Percentiles rank a stretch among this genome's conserved stretches.
Evolutionary conservation across 2,888 invertebrate genomes (phyloP).

Genomic region (Biston stratarius): DNA sequence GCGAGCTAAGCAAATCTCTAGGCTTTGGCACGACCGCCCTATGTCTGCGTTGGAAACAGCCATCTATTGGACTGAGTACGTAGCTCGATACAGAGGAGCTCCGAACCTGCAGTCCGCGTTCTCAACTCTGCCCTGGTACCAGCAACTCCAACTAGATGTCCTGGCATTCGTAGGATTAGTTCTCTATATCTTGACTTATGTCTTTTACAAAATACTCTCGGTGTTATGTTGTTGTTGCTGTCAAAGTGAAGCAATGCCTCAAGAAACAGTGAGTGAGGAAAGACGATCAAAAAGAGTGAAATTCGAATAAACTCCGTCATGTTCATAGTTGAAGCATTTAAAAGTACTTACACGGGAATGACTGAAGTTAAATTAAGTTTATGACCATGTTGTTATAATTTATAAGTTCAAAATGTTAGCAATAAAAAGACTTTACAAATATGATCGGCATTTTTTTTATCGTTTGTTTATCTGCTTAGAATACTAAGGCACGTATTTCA

Average conservation of each 20-base stretch:
- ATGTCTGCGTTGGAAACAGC: constrained; percentile 83
- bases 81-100: constrained; percentile 77
- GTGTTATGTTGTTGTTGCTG: constrained; percentile 73
- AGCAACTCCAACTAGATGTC: constrained; percentile 77
- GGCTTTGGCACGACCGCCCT: constrained; percentile 83
- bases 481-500: too few relatives aligned
- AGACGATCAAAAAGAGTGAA: constrained; percentile 74
- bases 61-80: constrained; percentile 87
- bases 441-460: constrained; percentile 8
- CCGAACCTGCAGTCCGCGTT: constrained; percentile 73
- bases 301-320: constrained; percentile 66
- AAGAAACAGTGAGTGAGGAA: constrained; percentile 57
- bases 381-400: constrained; percentile 15
- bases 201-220: constrained; percentile 68
- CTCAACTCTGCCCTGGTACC: constrained; percentile 69
- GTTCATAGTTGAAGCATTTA: constrained; percentile 20
- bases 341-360: constrained; percentile 31
- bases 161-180: constrained; percentile 71
- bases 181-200: constrained; percentile 66
- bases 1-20: constrained; percentile 75
- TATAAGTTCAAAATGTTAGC: constrained; percentile 5
- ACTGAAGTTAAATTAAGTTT: constrained; percentile 8
- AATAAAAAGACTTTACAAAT: constrained; percentile 16
- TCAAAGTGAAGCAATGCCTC: constrained; percentile 50
- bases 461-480: neutral